A percentile compares a stretch with the other conserved stretches of the same genome.
These are phyloP conservation scores for Eupithecia inturbata DNA, from an alignment of 2,888 invertebrate species.

Conservation along the genomic window DNA sequence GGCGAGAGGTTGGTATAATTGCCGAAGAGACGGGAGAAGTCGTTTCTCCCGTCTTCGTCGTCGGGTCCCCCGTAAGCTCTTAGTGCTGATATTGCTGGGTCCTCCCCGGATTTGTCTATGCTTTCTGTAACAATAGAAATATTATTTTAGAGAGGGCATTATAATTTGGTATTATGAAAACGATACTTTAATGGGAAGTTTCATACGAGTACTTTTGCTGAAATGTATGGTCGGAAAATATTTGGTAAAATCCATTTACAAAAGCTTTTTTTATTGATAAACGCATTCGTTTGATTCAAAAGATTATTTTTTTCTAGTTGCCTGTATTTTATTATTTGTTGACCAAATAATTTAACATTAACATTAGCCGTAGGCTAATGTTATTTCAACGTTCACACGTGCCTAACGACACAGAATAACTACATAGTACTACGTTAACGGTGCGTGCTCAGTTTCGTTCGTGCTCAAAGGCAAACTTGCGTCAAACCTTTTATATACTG, in stretches of 20 bases:
- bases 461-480: background rate
- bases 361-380: background rate
- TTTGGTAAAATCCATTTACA: background rate
- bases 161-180: background rate
- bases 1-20: constrained; percentile 60
- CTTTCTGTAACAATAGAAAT: constrained; percentile 74
- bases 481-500: background rate
- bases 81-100: constrained; percentile 73
- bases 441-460: background rate
- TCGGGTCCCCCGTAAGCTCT: constrained; percentile 72
- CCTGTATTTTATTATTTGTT: background rate
- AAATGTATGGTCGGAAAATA: background rate
- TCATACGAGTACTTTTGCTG: background rate
- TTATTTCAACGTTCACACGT: background rate
- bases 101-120: constrained; percentile 78
- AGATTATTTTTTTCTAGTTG: background rate
- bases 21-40: constrained; percentile 71
- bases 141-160: background rate
- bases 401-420: no score
- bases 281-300: no score
- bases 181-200: background rate
- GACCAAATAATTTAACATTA: no score
- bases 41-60: constrained; percentile 65
- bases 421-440: no score
- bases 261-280: background rate